A percentile compares a stretch with the other conserved stretches of the same genome.
Evolutionary conservation across 2,113 vertebrate genomes (phyloP).

Genomic region (Raja brachyura): DNA sequence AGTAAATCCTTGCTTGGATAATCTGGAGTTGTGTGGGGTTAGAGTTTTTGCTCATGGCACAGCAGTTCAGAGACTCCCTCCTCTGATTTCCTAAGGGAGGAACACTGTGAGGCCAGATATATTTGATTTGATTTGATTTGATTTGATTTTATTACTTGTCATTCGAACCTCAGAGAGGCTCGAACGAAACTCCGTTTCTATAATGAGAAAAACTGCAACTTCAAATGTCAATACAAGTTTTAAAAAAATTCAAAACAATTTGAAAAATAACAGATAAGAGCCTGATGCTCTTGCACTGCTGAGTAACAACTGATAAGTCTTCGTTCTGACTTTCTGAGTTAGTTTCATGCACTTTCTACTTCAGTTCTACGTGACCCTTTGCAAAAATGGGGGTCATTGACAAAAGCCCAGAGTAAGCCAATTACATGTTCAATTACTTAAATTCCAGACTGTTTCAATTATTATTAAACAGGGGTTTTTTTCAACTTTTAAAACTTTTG

Average conservation of each 20-base stretch:
- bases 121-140: no score
- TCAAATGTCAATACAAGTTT: no score
- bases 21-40: no score
- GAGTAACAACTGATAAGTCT: neutral
- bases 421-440: neutral
- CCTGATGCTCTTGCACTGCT: neutral
- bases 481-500: neutral
- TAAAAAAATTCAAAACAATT: neutral
- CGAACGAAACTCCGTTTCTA: no score
- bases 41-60: no score
- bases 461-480: neutral
- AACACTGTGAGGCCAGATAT: no score
- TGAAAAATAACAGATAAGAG: neutral
- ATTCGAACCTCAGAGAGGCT: no score
- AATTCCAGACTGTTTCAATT: neutral
- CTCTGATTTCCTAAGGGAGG: no score
- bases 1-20: no score
- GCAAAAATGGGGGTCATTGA: neutral
- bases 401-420: neutral
- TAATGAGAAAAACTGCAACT: no score
- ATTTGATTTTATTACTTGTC: no score
- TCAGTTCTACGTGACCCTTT: neutral
- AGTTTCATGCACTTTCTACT: neutral
- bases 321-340: neutral
- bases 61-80: no score